These are phyloP conservation scores for Motacilla tschutschensis DNA, from an alignment of 2,113 vertebrate genomes.

Conservation along the genomic window DNA sequence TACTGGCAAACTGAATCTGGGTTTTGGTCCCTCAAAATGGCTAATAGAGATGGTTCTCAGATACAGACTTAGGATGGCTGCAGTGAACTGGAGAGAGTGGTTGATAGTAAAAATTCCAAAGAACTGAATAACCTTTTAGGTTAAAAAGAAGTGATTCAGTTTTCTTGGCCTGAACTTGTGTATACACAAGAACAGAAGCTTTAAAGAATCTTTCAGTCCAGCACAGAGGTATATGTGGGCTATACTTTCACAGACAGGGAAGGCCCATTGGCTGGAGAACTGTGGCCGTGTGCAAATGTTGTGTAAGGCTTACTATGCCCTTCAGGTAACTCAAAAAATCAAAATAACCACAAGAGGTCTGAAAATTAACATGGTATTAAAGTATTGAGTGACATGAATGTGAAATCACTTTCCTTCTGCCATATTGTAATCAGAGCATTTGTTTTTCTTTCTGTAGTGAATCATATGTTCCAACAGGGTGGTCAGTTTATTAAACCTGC, in stretches of 20 bases:
- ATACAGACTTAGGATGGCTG: neutral
- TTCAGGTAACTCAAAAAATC: neutral
- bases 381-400: neutral
- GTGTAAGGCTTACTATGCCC: neutral
- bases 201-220: neutral
- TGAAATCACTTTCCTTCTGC: neutral
- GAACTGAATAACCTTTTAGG: neutral
- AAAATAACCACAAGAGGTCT: neutral
- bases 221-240: fast-evolving
- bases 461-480: neutral
- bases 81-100: neutral
- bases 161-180: neutral
- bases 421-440: neutral
- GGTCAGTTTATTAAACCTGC: neutral
- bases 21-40: neutral
- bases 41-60: neutral
- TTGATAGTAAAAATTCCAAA: neutral
- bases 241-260: neutral
- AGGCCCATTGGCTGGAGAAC: neutral
- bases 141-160: neutral
- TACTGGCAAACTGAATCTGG: neutral
- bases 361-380: neutral
- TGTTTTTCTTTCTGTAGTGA: neutral
- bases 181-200: neutral
- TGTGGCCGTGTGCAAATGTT: fast-evolving